phyloP scores from a whole-genome alignment of 2,113 vertebrate genomes.

The Onychorhynchus coronatus region DNA sequence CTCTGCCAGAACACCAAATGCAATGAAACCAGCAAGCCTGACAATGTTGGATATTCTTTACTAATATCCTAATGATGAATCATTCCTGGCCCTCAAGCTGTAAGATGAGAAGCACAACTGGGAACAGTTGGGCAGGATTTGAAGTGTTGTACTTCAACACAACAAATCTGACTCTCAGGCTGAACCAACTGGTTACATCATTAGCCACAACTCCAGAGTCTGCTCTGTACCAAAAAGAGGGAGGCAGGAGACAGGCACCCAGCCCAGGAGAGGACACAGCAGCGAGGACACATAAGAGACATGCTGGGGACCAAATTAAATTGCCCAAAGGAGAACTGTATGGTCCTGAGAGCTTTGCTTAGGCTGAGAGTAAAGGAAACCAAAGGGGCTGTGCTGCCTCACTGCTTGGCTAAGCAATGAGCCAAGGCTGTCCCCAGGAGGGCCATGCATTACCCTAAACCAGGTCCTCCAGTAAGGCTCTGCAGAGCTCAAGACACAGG shows the following conservation, averaged over 20 bases:
- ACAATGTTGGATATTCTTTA: rapidly evolving
- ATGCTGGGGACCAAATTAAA: background rate
- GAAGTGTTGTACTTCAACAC: background rate
- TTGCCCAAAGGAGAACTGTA: rapidly evolving
- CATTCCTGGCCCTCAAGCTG: background rate
- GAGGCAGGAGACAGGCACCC: background rate
- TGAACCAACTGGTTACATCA: background rate
- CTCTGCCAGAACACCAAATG: background rate
- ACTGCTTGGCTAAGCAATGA: background rate
- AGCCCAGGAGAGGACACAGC: background rate
- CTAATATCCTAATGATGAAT: background rate
- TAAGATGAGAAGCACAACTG: background rate
- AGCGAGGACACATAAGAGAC: background rate
- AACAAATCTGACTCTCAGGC: background rate
- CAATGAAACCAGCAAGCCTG: background rate
- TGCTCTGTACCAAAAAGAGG: background rate
- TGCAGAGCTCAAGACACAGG: background rate
- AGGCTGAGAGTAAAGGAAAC: background rate
- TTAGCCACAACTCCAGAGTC: background rate
- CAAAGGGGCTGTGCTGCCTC: background rate
- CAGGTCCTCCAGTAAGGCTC: background rate
- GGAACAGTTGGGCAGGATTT: background rate
- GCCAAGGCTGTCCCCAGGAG: background rate
- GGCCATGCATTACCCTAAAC: background rate
- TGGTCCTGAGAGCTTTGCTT: background rate